Evolutionary conservation across 2,797 vertebrate species (phyloP), one percentile per base, ranked within the genome.

Genomic region (Limosa lapponica): DNA sequence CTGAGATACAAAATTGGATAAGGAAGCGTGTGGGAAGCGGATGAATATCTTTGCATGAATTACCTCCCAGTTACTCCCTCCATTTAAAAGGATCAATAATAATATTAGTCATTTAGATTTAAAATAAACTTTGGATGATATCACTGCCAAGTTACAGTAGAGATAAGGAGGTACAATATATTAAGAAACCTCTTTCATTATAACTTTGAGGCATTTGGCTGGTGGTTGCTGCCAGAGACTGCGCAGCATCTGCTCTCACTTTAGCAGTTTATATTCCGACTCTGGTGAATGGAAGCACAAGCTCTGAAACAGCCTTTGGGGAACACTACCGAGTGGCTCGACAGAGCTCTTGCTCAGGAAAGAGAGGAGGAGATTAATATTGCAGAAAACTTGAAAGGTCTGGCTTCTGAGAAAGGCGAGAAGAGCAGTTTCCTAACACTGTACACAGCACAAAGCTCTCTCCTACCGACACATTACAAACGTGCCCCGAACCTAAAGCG

Each of bases 131-230:
- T 81, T 89, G 78, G 91, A 89, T 82, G 36, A 8, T 66, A 93
- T 54, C 67, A 69, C 34, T 89, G 85, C 95, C 92, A 97, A 96
- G 72, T 88, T 93, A 87, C 65, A 83, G 69, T 3, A 75, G 65
- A 96, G 94, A 95, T 97, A 96, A 96, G 95, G 94, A 94, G 3
- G 3, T 11, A 91, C 58, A 89, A 66, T 71, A 77, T 86, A 93
- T 77, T 95, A 96, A 82, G 85, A 96, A 97, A 96, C 27, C 79
- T 93, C 81, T 94, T 87, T 88, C 91, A 62, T 90, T 89, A 15
- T 95, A 93, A 97, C 96, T 96, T 89, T 93, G 86, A 96, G 95
- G 96, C 94, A 97, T 97, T 96, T 97, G 94, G 89, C 95, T 96
- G 80, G 84, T 96, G 87, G 94, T 92, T 87, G 55, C 91, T 95